phyloP scores from a whole-genome alignment of 2,797 vertebrate species.

The Chaunax sp. region DNA sequence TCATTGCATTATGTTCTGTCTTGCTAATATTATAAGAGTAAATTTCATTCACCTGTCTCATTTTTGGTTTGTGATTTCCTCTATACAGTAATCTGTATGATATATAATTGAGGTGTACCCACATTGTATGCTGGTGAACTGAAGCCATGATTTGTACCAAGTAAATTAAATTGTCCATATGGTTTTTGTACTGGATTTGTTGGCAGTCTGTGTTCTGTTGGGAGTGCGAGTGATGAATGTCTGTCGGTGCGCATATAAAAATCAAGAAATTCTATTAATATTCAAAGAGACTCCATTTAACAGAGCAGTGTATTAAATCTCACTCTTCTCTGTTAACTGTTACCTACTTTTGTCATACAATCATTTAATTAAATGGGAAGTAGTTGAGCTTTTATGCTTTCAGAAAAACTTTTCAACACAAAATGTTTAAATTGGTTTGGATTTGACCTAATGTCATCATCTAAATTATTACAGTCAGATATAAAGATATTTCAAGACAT shows the following conservation, averaged over 20 bases:
- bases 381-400: neutral
- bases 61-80: constrained; percentile 36
- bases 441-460: neutral
- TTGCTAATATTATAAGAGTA: constrained; percentile 17
- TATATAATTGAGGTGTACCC: constrained; percentile 24
- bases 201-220: neutral
- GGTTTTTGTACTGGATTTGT: constrained; percentile 49
- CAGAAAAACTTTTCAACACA: neutral
- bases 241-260: neutral
- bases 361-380: too few relatives aligned
- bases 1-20: constrained; percentile 14
- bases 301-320: neutral
- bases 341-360: too few relatives aligned
- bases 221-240: neutral
- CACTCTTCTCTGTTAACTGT: neutral
- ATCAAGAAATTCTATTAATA: neutral
- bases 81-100: constrained; percentile 18
- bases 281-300: neutral
- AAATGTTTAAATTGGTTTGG: neutral
- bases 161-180: constrained; percentile 50
- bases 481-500: neutral
- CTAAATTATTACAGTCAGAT: neutral
- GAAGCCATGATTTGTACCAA: constrained; percentile 51
- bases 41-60: constrained; percentile 8
- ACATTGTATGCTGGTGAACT: constrained; percentile 30